Conservation (phyloP, 2,113 vertebrate species). For the Xiphophorus maculatus region DNA sequence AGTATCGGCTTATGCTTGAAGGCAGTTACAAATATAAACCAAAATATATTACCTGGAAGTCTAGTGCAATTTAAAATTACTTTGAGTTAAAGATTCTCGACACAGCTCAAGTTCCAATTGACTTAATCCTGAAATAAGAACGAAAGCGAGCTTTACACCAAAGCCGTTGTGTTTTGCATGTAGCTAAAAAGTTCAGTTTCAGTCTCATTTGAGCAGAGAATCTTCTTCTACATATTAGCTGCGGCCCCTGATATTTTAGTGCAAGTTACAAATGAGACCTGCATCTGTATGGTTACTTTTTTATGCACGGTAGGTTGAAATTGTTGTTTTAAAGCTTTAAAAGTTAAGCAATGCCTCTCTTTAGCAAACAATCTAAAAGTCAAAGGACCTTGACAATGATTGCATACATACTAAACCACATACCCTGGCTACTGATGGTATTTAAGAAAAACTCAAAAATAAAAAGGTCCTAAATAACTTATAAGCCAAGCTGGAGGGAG, state of each 20-base stretch:
- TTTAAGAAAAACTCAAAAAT: conserved; percentile 56
- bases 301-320: no score
- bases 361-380: no score
- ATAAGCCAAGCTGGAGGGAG: conserved; percentile 28
- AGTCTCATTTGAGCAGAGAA: no score
- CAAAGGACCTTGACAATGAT: conserved; percentile 1
- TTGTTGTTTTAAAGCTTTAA: no score
- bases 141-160: no score
- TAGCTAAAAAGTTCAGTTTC: no score
- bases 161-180: no score
- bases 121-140: no score
- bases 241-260: no score
- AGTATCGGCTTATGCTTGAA: not conserved
- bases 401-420: conserved; percentile 46
- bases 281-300: not conserved
- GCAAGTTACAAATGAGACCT: not conserved
- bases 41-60: not conserved
- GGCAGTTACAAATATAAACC: not conserved
- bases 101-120: not conserved
- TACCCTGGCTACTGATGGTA: conserved; percentile 20
- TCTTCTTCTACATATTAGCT: no score
- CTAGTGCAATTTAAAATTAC: not conserved
- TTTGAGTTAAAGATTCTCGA: not conserved
- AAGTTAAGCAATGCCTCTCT: no score
- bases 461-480: conserved; percentile 31